phyloP scores from a whole-genome alignment of 2,888 invertebrate genomes.

The Punctoribates punctum region DNA sequence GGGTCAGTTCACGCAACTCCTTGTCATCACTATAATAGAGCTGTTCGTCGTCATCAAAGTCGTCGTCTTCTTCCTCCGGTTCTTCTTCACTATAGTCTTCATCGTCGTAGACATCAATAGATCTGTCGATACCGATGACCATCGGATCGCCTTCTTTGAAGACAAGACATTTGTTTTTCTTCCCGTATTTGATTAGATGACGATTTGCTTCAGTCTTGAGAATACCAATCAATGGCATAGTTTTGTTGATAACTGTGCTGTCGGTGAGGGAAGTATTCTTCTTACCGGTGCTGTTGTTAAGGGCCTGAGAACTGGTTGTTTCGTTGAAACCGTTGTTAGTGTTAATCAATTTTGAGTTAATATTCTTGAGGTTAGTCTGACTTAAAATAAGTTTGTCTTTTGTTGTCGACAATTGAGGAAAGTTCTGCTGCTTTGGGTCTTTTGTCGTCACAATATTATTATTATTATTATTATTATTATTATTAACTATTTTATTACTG shows the following conservation, averaged over 20 bases:
- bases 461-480: neutral
- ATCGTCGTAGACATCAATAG: neutral
- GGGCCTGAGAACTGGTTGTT: neutral
- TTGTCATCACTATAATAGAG: conserved; percentile 8
- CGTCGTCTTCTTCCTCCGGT: conserved; percentile 18
- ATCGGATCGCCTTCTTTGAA: conserved; percentile 36
- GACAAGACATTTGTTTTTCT: conserved; percentile 1
- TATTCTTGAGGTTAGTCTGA: too few species aligned
- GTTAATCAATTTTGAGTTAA: too few species aligned
- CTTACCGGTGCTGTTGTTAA: neutral
- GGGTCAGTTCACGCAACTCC: conserved; percentile 31
- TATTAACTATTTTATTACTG: neutral
- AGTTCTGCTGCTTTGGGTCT: neutral
- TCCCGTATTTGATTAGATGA: conserved; percentile 6
- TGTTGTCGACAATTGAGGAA: too few species aligned
- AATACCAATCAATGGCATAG: neutral
- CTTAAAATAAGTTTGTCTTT: too few species aligned
- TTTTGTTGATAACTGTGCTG: neutral
- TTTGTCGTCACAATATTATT: neutral
- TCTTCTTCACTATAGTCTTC: neutral
- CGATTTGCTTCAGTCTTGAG: neutral
- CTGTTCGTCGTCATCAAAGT: neutral
- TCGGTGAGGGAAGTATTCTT: neutral
- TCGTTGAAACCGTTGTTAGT: too few species aligned
- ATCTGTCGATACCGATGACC: conserved; percentile 29